Conservation (phyloP, 2,888 invertebrate species). For the Dryobota labecula region DNA sequence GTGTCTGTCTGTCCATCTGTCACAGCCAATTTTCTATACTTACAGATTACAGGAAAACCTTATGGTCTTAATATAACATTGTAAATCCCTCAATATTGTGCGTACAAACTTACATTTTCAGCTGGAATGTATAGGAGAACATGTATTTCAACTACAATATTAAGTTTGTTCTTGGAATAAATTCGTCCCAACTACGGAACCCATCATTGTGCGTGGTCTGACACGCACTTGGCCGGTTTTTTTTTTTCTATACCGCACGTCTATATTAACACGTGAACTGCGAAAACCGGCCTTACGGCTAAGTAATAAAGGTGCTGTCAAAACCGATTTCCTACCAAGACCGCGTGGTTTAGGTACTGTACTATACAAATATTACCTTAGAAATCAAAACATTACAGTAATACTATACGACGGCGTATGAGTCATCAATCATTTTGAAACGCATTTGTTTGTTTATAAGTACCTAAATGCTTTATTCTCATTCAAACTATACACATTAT, state of each 20-base stretch:
- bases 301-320: neutral
- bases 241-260: neutral
- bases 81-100: no score
- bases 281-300: neutral
- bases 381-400: neutral
- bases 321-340: neutral
- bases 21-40: no score
- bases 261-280: neutral
- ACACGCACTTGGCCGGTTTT: no score
- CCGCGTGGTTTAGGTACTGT: neutral
- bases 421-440: conserved; percentile 25
- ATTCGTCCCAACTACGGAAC: no score
- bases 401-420: neutral
- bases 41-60: no score
- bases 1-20: no score
- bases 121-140: no score
- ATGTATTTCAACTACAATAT: no score
- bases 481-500: conserved; percentile 6
- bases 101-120: no score
- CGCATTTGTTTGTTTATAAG: conserved; percentile 29
- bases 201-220: no score
- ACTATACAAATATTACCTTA: neutral
- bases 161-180: no score
- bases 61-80: no score
- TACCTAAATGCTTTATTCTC: neutral